Conservation (phyloP, 2,113 vertebrate genomes). For the Phyllostomus discolor region DNA sequence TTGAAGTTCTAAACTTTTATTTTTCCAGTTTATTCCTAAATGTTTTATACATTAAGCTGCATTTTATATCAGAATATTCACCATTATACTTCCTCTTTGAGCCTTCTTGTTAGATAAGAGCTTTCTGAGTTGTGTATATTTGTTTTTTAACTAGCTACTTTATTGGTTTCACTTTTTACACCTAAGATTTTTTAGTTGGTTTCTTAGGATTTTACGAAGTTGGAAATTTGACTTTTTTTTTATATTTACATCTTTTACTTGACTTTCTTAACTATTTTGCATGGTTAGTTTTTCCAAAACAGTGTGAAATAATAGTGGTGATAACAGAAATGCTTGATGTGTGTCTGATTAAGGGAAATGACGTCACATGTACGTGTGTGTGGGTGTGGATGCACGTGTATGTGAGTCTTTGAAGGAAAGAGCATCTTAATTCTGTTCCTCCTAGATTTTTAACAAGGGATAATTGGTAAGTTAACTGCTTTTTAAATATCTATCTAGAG, state of each 20-base stretch:
- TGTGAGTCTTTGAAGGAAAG: neutral
- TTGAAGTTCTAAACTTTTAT: neutral
- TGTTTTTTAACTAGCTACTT: neutral
- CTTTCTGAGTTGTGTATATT: neutral
- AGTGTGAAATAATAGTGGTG: neutral
- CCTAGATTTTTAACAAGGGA: neutral
- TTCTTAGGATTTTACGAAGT: neutral
- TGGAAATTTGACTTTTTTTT: conserved; percentile 24
- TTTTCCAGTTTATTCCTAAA: neutral
- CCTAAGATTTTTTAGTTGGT: neutral
- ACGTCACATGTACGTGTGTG: neutral
- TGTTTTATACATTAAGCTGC: neutral
- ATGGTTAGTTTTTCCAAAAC: neutral
- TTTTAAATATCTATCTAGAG: neutral
- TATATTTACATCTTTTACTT: neutral
- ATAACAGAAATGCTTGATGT: neutral
- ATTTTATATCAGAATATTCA: neutral
- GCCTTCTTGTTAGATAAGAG: neutral
- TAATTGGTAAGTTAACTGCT: neutral
- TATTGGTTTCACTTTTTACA: neutral
- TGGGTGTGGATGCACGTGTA: neutral
- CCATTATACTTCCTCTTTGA: neutral
- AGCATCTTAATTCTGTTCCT: neutral
- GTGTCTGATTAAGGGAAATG: neutral
- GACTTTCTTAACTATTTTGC: neutral